These are phyloP conservation scores for Trogon melanurus DNA, from an alignment of 2,113 vertebrate species.

Conservation along the genomic window DNA sequence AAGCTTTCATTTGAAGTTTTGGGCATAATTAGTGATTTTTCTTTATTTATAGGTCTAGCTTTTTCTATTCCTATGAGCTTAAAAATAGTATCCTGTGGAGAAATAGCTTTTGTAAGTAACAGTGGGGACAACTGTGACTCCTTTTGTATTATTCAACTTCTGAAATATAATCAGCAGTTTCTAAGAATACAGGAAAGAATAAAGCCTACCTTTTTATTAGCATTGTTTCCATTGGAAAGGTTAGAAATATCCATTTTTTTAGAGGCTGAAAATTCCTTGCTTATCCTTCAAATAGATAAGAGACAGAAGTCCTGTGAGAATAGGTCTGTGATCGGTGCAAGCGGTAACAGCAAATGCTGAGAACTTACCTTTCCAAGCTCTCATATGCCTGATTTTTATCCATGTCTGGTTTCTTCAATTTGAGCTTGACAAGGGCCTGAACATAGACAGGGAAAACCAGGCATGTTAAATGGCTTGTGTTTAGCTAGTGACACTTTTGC, in stretches of 20 bases:
- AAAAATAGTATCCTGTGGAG: background rate
- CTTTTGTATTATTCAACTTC: background rate
- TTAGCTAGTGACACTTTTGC: background rate
- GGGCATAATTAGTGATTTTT: background rate
- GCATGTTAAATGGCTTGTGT: background rate
- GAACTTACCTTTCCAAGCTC: background rate
- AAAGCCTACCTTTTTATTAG: background rate
- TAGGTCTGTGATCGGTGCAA: background rate
- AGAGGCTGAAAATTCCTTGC: background rate
- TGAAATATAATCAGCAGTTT: background rate
- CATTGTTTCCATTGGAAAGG: background rate
- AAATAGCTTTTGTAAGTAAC: background rate
- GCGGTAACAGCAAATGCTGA: background rate
- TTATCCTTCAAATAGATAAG: background rate
- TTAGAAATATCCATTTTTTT: background rate
- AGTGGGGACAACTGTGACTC: background rate
- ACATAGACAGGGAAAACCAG: background rate
- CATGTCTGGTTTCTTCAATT: slow-evolving; percentile 59
- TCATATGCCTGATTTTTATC: background rate
- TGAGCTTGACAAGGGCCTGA: slow-evolving; percentile 69
- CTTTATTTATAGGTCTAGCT: background rate
- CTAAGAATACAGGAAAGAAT: background rate
- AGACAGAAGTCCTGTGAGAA: background rate
- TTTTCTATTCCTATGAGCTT: background rate
- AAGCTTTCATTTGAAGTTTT: background rate